phyloP scores from a whole-genome alignment of 2,113 vertebrate genomes.

The Ptychochromis oligacanthus region DNA sequence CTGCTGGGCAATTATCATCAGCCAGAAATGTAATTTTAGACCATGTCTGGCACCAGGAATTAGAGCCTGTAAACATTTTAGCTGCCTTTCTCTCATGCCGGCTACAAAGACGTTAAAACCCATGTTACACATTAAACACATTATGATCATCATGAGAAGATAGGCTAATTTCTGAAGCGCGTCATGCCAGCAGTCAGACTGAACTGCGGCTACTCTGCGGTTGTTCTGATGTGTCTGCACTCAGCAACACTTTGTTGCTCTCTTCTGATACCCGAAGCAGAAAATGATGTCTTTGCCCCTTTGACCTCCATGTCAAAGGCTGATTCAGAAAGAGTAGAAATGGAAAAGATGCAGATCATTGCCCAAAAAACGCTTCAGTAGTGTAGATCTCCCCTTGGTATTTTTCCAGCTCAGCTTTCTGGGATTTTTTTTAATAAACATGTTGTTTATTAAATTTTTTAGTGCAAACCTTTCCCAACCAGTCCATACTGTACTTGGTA shows the following conservation, averaged over 20 bases:
- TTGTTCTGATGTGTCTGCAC: neutral
- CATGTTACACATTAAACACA: slow-evolving; percentile 4
- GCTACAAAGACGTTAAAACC: neutral
- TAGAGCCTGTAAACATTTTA: slow-evolving; percentile 20
- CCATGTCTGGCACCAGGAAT: slow-evolving; percentile 29
- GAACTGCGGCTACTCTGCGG: neutral
- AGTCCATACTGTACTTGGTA: neutral
- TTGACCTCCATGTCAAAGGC: neutral
- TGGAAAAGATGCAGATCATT: neutral
- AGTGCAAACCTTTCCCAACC: neutral
- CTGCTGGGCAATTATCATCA: slow-evolving; percentile 24
- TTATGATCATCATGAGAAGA: neutral
- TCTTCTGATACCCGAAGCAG: neutral
- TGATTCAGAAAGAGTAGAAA: neutral
- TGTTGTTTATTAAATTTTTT: no score
- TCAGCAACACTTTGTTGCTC: neutral
- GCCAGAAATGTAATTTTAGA: slow-evolving; percentile 3
- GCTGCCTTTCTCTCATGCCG: neutral
- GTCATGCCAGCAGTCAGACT: neutral
- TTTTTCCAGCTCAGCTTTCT: no score
- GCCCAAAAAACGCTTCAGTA: neutral
- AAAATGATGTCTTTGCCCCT: neutral
- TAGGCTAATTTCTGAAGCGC: neutral
- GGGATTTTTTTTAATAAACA: neutral
- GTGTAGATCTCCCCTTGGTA: neutral